phyloP scores from a whole-genome alignment of 1,140 invertebrate species.

The Calycopis cecrops region DNA sequence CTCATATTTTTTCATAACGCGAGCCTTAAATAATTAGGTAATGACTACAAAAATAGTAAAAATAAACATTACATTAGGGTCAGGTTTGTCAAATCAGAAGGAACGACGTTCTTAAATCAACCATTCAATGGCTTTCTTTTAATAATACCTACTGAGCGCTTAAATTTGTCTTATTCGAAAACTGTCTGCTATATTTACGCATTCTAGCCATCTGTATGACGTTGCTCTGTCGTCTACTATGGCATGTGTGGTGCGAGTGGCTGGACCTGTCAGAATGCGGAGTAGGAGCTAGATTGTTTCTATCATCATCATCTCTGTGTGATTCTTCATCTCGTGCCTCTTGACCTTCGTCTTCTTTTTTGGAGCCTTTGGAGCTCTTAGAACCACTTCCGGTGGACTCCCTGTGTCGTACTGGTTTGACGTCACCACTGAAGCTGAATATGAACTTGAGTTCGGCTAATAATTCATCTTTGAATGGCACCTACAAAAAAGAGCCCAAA shows the following conservation, averaged over 20 bases:
- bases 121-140: too few relatives aligned
- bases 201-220: constrained; percentile 53
- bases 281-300: constrained; percentile 38
- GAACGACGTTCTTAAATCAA: too few relatives aligned
- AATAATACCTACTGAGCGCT: too few relatives aligned
- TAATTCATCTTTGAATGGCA: constrained; percentile 81
- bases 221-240: constrained; percentile 58
- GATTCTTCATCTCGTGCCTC: constrained; percentile 38
- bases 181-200: constrained; percentile 45
- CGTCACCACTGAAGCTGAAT: constrained; percentile 82
- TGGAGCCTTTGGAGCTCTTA: constrained; percentile 46
- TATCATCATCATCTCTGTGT: constrained; percentile 32
- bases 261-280: constrained; percentile 51
- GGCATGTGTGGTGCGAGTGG: constrained; percentile 51
- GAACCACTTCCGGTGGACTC: constrained; percentile 51
- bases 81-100: too few relatives aligned
- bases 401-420: constrained; percentile 77
- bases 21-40: too few relatives aligned
- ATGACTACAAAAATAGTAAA: too few relatives aligned
- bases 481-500: constrained; percentile 65
- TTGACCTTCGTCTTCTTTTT: constrained; percentile 39
- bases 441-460: constrained; percentile 85
- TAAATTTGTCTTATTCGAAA: constrained; percentile 22
- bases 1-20: too few relatives aligned
- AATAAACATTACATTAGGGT: too few relatives aligned